These are phyloP conservation scores for Dryomyza anilis DNA, from an alignment of 2,888 invertebrate species.

Conservation along the genomic window DNA sequence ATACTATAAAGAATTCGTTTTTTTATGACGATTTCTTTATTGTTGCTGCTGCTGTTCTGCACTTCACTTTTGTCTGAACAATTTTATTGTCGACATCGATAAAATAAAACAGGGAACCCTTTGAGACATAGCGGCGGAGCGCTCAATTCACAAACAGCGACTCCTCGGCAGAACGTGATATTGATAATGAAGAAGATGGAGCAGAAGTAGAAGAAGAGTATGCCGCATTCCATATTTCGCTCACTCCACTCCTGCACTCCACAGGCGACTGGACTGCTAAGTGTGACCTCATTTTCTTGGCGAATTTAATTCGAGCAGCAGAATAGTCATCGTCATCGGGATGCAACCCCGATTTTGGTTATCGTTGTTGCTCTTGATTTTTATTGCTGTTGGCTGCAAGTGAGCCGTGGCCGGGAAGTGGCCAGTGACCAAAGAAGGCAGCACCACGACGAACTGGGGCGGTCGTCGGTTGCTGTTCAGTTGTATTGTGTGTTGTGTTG, in stretches of 20 bases:
- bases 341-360: neutral
- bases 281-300: neutral
- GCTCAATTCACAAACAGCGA: neutral
- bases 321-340: neutral
- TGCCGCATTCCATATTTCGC: no score
- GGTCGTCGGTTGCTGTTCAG: no score
- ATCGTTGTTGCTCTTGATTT: neutral
- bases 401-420: neutral
- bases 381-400: neutral
- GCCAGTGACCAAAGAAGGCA: no score
- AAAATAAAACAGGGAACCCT: no score
- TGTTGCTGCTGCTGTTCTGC: neutral
- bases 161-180: no score
- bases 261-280: neutral
- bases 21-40: neutral
- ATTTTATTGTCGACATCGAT: slow-evolving; percentile 18
- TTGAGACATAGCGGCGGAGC: neutral
- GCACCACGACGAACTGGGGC: no score
- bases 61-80: neutral
- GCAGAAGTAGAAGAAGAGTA: neutral
- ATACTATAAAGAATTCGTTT: no score
- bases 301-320: neutral
- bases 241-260: no score
- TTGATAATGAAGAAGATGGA: neutral
- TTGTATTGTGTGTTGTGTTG: neutral